Conservation (phyloP, 2,797 vertebrate genomes). For the Syngnathus rostellatus region DNA sequence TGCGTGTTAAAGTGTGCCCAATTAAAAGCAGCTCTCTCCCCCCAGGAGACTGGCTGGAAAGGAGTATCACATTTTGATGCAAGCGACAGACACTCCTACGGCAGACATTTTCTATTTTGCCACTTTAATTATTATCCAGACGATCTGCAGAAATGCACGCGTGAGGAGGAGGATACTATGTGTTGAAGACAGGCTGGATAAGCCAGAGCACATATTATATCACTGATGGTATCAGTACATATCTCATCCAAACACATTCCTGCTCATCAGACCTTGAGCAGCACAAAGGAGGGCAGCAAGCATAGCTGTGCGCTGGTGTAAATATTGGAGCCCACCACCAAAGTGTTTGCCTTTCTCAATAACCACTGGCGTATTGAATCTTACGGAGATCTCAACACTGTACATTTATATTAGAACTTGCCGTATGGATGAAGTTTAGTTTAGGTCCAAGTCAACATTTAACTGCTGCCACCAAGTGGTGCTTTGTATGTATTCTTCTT, state of each 20-base stretch:
- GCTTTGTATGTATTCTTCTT: not conserved
- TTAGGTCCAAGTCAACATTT: constrained; percentile 16
- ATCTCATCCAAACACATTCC: constrained; percentile 9
- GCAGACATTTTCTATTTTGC: constrained; percentile 6
- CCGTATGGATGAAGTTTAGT: not conserved
- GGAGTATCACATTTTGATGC: constrained; percentile 26
- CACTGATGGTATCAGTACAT: not conserved
- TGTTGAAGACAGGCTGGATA: not conserved
- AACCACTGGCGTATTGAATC: not conserved
- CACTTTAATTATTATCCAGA: not conserved
- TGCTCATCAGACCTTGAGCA: constrained; percentile 32
- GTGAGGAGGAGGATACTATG: not conserved
- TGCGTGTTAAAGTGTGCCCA: constrained; percentile 45
- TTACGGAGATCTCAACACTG: not conserved
- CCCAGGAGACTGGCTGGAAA: constrained; percentile 30
- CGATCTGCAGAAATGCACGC: not conserved
- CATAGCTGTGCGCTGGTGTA: not conserved
- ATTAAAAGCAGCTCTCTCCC: constrained; percentile 39
- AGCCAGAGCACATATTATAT: not conserved
- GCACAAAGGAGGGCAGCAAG: not conserved
- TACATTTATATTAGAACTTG: not conserved
- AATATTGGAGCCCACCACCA: not conserved
- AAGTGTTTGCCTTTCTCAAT: constrained; percentile 1
- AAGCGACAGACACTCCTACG: constrained; percentile 5
- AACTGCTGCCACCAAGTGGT: constrained; percentile 52